Evolutionary conservation across 2,113 vertebrate species (phyloP), one percentile per base, ranked within the genome.

Genomic region (Poeciliopsis turrubarensis): DNA sequence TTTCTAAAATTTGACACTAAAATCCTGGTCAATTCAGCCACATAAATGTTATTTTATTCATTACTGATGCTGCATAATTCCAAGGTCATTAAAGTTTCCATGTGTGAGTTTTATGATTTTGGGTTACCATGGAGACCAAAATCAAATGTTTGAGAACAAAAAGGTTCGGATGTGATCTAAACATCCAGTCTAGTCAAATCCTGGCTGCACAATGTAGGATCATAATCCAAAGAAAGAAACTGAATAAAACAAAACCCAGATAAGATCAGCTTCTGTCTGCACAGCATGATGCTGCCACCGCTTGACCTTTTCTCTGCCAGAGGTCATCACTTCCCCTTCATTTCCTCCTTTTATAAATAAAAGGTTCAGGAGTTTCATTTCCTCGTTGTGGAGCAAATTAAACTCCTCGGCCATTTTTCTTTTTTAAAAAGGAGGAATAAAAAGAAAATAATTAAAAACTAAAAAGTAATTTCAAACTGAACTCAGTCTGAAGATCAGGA

Each of bases 71-170:
- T 41, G 41, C 29, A 25, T 34, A 51, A 86, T 86, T 65, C 82
- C 82, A 73, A 44, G 71, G 44, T 31, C 79, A 79, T 83, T 72
- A 77, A 62, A 65, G 11, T 39, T 65, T 39, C 47, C 34, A 31
- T 65, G 6, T 65, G 70, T 68, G 64, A 47, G 65, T 73, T 67
- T 34, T 30, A 12, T 37, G 60, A 79, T n/a, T 39, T 62, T 3
- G 51, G 29, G 6, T 68, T 75, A 34, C 60, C 32, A 51, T 5
- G 17, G 47, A 17, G 47, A 51, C 3, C 47, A 51, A 51, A 51
- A 22, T 51, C 22, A 51, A 51, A 51, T 6, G 17, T 19, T 6
- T 51, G 4, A 6, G 47, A 51, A 51, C 22, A 51, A 51, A 34
- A 17, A 51, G 17, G 3, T 7, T 51, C 0, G 4, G 47, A 51